These are phyloP conservation scores for Rhynchopsitta pachyrhyncha DNA, from an alignment of 2,113 vertebrate genomes.

Conservation along the genomic window DNA sequence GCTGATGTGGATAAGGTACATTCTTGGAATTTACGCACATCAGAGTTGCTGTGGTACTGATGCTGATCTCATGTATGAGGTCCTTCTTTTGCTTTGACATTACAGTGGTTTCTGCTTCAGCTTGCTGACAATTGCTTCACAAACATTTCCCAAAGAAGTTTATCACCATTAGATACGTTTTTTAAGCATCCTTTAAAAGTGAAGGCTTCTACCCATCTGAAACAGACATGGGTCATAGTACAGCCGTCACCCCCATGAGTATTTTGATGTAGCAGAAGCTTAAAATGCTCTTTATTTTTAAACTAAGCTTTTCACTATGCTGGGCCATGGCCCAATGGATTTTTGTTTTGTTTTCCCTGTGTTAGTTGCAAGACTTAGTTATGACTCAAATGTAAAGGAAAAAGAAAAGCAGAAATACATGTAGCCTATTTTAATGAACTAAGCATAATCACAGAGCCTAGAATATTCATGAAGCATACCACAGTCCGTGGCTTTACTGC, in stretches of 20 bases:
- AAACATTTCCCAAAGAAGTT: neutral
- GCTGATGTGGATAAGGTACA: neutral
- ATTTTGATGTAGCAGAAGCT: neutral
- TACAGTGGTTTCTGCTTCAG: neutral
- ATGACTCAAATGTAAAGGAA: neutral
- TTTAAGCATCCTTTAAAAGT: neutral
- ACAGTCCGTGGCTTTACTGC: neutral
- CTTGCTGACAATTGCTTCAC: neutral
- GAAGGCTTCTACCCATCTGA: neutral
- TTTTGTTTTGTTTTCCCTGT: neutral
- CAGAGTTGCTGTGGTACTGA: neutral
- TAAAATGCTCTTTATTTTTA: slow-evolving; percentile 8
- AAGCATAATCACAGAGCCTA: neutral
- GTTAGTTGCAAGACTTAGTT: neutral
- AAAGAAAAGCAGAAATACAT: neutral
- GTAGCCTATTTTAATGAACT: neutral
- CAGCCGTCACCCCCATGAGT: neutral
- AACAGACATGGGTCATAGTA: neutral
- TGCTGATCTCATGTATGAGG: neutral
- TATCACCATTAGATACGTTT: neutral
- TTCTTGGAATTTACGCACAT: neutral
- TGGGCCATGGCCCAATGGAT: accelerated
- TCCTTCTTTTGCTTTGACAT: neutral
- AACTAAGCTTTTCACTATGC: neutral
- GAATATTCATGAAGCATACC: neutral